Conservation (phyloP, 1,140 invertebrate species). For the Glossosoma conforme region DNA sequence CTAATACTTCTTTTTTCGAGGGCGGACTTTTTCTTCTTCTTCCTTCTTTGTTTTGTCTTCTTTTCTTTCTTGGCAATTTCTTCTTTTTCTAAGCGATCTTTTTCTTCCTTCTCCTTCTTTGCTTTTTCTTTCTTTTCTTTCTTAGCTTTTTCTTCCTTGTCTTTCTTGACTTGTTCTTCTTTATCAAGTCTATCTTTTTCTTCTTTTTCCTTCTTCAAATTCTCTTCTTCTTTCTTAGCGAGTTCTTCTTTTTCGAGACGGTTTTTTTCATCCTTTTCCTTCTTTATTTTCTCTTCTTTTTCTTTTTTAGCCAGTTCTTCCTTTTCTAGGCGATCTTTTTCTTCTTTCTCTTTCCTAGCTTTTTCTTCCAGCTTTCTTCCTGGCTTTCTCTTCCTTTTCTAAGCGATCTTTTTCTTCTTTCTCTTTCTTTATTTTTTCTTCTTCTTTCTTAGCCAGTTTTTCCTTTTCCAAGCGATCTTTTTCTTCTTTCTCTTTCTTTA, state of each 20-base stretch:
- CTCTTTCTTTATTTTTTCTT: conserved; percentile 22
- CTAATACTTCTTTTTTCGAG: neutral
- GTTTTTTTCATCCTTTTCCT: conserved; percentile 14
- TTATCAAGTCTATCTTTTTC: neutral
- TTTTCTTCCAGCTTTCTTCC: conserved; percentile 20
- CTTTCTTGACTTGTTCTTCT: too few species aligned
- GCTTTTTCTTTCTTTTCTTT: conserved; percentile 7
- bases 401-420: conserved; percentile 12
- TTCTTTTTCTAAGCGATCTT: conserved; percentile 6
- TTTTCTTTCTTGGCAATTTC: conserved; percentile 1
- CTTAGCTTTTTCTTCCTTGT: conserved; percentile 1
- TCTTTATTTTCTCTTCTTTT: conserved; percentile 19
- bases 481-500: conserved; percentile 18
- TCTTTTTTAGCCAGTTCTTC: conserved; percentile 34
- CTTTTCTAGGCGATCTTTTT: too few species aligned
- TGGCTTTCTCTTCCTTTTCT: conserved; percentile 26
- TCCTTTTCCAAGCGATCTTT: conserved; percentile 14
- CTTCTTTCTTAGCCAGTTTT: conserved; percentile 8
- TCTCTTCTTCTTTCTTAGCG: conserved; percentile 25
- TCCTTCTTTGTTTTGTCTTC: conserved; percentile 1
- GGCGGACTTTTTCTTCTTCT: conserved; percentile 1
- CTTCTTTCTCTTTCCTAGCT: too few species aligned
- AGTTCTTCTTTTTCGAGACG: conserved; percentile 1
- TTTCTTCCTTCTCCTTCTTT: too few species aligned
- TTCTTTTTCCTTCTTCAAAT: conserved; percentile 11